Evolutionary conservation across 2,888 invertebrate species (phyloP).

Genomic region (Drosophila acutilabella): DNA sequence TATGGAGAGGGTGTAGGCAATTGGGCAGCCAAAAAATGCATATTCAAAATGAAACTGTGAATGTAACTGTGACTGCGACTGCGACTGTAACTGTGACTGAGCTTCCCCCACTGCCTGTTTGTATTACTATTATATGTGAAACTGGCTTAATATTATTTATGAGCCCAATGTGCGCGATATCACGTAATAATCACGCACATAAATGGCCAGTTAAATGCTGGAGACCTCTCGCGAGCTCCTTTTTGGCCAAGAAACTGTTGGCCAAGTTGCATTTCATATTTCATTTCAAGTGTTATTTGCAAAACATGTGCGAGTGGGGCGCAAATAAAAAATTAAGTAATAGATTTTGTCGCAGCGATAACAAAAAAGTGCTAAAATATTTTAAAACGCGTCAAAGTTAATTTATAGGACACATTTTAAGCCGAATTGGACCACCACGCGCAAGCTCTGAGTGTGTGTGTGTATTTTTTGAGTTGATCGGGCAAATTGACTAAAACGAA

Average conservation of each 20-base stretch:
- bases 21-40: constrained; percentile 37
- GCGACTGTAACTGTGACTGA: no score
- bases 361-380: constrained; percentile 83
- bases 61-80: constrained; percentile 20
- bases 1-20: constrained; percentile 63
- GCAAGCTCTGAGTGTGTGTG: not conserved
- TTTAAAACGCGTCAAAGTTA: constrained; percentile 73
- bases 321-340: constrained; percentile 80
- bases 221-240: constrained; percentile 43
- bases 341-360: constrained; percentile 79
- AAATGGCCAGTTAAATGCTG: constrained; percentile 76
- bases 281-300: constrained; percentile 76
- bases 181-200: constrained; percentile 81
- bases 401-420: constrained; percentile 67
- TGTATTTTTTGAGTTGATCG: constrained; percentile 8
- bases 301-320: constrained; percentile 66
- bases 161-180: constrained; percentile 75
- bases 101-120: constrained; percentile 10
- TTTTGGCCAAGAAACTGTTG: constrained; percentile 14
- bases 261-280: constrained; percentile 76
- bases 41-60: constrained; percentile 53
- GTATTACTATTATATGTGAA: constrained; percentile 29
- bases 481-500: constrained; percentile 46
- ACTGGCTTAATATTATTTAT: constrained; percentile 80
- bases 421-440: constrained; percentile 66